Evolutionary conservation across 2,888 invertebrate species (phyloP), one percentile per base, ranked within the genome.

Genomic region (Dioctria rufipes): DNA sequence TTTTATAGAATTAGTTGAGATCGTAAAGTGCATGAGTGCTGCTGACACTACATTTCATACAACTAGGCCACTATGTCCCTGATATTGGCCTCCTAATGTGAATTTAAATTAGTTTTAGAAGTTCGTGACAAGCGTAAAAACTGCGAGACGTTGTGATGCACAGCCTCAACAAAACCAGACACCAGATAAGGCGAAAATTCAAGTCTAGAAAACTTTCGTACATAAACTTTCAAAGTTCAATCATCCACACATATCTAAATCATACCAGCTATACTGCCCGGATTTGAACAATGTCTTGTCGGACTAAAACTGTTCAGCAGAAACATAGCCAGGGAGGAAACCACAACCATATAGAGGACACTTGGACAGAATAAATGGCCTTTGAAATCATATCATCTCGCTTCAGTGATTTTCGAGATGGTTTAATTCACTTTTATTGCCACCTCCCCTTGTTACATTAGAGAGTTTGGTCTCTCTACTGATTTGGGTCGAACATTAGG

Each of bases 381-480:
- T 80, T 75, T 80, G 80, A 80, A 80, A 80, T 80, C 80, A 80
- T 80, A 80, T 75, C 80, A 80, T 80, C 75, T 80, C 80, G 77
- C 77, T 80, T 80, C 77, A 77, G 80, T 77, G 61, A 80, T 75
- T 80, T 80, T 80, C 66, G 80, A 80, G 80, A 80, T 80, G 80
- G 80, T 80, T 80, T 80, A 80, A 80, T 80, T 80, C 80, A 80
- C 66, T 80, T 80, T 80, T 80, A 80, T 80, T 80, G 80, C 80
- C 77, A 80, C 80, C 80, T 66, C 37, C 77, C 67, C 66, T 80
- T 80, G 80, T 75, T 80, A 80, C 67, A 69, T 61, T 61, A 61
- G 60, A 25, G 25, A 61, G 54, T 66, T 60, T 40, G 71, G n/a
- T 71, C 80, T 63, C 25, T 25, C 51, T 80, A 39, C 39, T 80